Evolutionary conservation across 2,113 vertebrate species (phyloP).

Genomic region (Marmota monax): DNA sequence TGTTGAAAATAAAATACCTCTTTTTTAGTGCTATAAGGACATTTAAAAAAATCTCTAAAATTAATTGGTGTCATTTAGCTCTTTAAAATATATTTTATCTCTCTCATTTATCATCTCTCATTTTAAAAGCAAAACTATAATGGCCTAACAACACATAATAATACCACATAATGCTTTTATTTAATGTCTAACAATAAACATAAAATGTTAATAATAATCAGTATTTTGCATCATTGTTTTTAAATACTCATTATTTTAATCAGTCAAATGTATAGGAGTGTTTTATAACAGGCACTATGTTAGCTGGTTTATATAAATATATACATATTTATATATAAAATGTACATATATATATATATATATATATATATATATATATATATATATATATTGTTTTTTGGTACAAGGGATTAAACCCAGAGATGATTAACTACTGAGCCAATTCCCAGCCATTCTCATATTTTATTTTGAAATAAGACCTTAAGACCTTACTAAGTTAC

Average conservation of each 20-base stretch:
- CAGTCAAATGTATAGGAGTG: not conserved
- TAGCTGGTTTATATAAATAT: not conserved
- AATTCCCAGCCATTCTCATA: no score
- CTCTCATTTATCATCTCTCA: not conserved
- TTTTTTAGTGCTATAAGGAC: not conserved
- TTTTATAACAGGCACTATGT: not conserved
- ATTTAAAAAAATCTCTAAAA: not conserved
- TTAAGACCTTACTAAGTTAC: no score
- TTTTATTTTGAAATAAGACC: no score
- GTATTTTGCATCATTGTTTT: not conserved
- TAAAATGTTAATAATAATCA: not conserved
- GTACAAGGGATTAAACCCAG: no score
- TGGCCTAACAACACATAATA: not conserved
- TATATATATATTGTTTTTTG: no score
- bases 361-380: no score
- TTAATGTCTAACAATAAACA: not conserved
- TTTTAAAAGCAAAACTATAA: not conserved
- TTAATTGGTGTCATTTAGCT: not conserved
- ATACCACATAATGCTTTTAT: fast-evolving
- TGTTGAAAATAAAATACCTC: not conserved
- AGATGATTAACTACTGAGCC: no score
- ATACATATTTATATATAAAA: no score
- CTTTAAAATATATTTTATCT: not conserved
- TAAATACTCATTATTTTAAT: not conserved
- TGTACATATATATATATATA: no score